A percentile compares a stretch with the other conserved stretches of the same genome.
Conservation (phyloP, 1,140 invertebrate genomes). For the Hyles vespertilio region DNA sequence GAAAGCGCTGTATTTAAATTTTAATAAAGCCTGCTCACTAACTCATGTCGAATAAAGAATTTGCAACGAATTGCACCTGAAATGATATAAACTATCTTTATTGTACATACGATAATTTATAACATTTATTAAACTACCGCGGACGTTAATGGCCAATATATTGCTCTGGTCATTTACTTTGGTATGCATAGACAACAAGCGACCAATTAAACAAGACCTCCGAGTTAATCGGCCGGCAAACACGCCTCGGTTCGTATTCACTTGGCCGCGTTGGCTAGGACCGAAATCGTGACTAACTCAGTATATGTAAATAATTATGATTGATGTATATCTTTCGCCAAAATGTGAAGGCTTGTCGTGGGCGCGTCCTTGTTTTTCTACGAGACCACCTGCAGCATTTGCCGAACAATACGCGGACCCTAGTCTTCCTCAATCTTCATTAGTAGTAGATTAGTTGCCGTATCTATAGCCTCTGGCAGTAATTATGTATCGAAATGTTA, state of each 20-base stretch:
- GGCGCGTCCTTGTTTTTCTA: constrained; percentile 28
- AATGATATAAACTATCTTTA: constrained; percentile 19
- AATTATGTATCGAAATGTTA: too few relatives aligned
- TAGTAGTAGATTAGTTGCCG: constrained; percentile 4
- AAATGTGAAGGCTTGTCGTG: constrained; percentile 29
- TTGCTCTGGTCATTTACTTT: constrained; percentile 19
- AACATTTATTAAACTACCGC: constrained; percentile 21
- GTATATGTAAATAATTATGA: constrained; percentile 43
- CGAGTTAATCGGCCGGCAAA: background rate
- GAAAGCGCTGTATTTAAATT: background rate
- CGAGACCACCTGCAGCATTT: constrained; percentile 20
- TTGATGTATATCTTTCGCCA: constrained; percentile 38
- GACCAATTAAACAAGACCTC: constrained; percentile 13
- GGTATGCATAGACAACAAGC: constrained; percentile 17
- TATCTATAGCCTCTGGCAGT: too few relatives aligned
- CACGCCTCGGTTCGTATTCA: constrained; percentile 6
- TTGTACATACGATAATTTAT: constrained; percentile 23
- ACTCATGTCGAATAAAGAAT: background rate
- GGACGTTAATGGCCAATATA: constrained; percentile 26
- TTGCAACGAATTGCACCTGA: constrained; percentile 1
- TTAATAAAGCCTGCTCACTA: background rate
- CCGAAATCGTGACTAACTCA: constrained; percentile 29
- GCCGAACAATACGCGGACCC: constrained; percentile 1
- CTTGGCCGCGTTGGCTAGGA: constrained; percentile 11
- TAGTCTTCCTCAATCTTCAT: constrained; percentile 5